Evolutionary conservation across 2,113 vertebrate genomes (phyloP).

Genomic region (Python bivittatus): DNA sequence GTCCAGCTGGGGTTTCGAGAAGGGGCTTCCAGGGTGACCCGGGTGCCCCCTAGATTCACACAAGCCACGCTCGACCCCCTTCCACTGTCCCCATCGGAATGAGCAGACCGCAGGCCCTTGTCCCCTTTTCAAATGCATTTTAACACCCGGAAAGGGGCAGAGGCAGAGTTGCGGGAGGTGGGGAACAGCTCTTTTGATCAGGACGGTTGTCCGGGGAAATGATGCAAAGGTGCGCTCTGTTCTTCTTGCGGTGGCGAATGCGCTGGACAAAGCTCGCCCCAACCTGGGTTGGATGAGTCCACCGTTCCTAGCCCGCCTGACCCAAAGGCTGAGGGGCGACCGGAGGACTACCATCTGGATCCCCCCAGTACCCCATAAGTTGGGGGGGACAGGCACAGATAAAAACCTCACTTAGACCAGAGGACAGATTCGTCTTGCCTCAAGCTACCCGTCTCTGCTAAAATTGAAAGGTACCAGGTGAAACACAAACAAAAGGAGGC

Average conservation of each 20-base stretch:
- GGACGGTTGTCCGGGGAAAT: neutral
- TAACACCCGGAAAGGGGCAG: neutral
- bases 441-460: neutral
- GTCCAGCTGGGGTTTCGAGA: neutral
- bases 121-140: too few species aligned
- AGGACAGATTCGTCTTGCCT: neutral
- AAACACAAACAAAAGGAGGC: neutral
- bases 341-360: neutral
- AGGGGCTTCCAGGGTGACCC: neutral
- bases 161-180: neutral
- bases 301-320: neutral
- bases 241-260: too few species aligned
- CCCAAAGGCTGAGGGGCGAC: neutral
- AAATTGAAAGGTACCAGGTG: neutral
- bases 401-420: neutral
- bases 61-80: rapidly evolving
- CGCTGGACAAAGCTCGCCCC: neutral
- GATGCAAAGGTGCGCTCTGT: too few species aligned
- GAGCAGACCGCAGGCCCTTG: too few species aligned
- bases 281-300: neutral
- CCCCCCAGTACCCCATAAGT: neutral
- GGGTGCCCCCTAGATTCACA: too few species aligned
- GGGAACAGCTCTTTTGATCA: neutral
- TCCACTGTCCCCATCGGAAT: too few species aligned
- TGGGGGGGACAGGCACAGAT: too few species aligned